phyloP scores from a whole-genome alignment of 2,797 vertebrate genomes.

The Coreius guichenoti region DNA sequence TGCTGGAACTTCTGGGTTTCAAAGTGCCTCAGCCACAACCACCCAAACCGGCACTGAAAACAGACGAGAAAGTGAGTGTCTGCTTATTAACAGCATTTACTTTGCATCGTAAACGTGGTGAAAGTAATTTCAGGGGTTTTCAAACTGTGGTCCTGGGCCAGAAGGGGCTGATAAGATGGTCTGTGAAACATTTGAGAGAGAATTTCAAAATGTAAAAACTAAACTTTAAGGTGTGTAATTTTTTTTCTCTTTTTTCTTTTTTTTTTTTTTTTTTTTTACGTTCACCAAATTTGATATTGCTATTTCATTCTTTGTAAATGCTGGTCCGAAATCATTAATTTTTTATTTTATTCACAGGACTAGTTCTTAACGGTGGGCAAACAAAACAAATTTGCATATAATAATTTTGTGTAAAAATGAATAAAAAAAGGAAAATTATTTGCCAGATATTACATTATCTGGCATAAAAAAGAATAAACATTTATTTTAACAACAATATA shows the following conservation, averaged over 20 bases:
- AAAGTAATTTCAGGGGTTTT: not conserved
- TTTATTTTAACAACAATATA: not conserved
- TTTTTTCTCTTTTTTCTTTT: too few relatives aligned
- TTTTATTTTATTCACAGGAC: not conserved
- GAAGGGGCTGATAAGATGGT: not conserved
- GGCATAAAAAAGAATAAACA: not conserved
- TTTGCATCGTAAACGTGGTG: not conserved
- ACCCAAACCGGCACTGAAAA: conserved; percentile 95
- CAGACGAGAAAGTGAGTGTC: conserved; percentile 90
- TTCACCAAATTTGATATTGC: not conserved
- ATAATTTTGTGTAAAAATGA: not conserved
- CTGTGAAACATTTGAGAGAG: not conserved
- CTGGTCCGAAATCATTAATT: not conserved
- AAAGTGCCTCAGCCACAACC: conserved; percentile 96
- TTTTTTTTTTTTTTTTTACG: not conserved
- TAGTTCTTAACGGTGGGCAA: not conserved
- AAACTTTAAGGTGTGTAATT: too few relatives aligned
- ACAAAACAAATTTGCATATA: not conserved
- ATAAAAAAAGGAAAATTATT: not conserved
- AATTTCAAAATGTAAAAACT: too few relatives aligned
- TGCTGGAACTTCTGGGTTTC: conserved; percentile 96
- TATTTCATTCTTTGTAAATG: not conserved
- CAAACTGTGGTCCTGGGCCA: not conserved
- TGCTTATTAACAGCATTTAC: not conserved
- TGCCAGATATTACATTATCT: not conserved